A percentile compares a stretch with the other conserved stretches of the same genome.
These are phyloP conservation scores for Andrena dorsata DNA, from an alignment of 2,888 invertebrate genomes.

Conservation along the genomic window DNA sequence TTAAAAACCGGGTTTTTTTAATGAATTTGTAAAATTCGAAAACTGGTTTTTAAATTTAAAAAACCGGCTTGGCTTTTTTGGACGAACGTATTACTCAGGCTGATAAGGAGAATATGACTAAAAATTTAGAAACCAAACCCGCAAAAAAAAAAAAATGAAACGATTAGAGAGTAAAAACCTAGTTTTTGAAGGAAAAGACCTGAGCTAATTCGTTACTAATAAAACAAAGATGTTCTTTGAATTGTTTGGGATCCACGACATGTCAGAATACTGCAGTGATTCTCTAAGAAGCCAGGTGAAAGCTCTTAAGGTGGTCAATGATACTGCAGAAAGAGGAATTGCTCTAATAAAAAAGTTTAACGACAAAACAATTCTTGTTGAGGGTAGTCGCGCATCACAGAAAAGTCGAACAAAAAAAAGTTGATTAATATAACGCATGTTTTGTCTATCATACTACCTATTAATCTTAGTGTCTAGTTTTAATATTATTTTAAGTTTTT, in stretches of 20 bases:
- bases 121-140: conserved; percentile 4
- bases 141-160: conserved; percentile 5
- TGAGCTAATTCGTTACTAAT: conserved; percentile 4
- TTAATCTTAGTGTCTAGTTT: conserved; percentile 7
- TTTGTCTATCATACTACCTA: conserved; percentile 7
- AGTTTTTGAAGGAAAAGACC: conserved; percentile 7
- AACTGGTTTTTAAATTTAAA: too few relatives aligned
- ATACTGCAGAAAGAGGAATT: conserved; percentile 7
- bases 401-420: conserved; percentile 3
- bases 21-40: too few relatives aligned
- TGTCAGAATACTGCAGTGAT: conserved; percentile 7
- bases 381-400: conserved; percentile 4
- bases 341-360: conserved; percentile 8
- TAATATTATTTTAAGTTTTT: background rate
- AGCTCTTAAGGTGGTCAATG: conserved; percentile 7
- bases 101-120: conserved; percentile 4
- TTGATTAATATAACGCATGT: conserved; percentile 8
- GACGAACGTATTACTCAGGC: conserved; percentile 4
- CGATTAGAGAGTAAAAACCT: conserved; percentile 7
- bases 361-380: conserved; percentile 7
- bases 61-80: conserved; percentile 4
- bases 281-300: conserved; percentile 2
- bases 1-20: too few relatives aligned
- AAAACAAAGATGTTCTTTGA: conserved; percentile 8
- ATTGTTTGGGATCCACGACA: conserved; percentile 7